Evolutionary conservation across 2,888 invertebrate genomes (phyloP).

Genomic region (Phorcus lineatus): DNA sequence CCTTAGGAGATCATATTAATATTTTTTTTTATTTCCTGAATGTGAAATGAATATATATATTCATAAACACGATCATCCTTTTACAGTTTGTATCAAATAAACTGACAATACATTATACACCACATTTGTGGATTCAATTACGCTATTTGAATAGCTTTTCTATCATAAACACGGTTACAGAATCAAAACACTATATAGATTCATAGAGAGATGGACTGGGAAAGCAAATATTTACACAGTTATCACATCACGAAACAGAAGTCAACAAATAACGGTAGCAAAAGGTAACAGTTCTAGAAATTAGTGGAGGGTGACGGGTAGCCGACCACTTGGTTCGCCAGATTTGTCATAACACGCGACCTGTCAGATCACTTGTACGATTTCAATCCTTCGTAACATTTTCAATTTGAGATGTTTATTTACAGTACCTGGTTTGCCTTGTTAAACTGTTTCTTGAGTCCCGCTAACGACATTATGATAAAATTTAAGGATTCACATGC

Average conservation of each 20-base stretch:
- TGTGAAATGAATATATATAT: neutral
- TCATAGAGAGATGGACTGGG: neutral
- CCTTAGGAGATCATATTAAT: too few relatives aligned
- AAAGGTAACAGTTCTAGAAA: neutral
- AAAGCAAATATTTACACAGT: neutral
- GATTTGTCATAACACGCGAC: constrained; percentile 5
- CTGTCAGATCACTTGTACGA: neutral
- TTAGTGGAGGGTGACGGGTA: neutral
- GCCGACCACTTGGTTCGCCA: neutral
- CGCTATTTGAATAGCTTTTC: too few relatives aligned
- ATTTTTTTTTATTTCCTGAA: too few relatives aligned
- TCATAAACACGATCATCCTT: neutral
- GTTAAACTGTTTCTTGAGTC: constrained; percentile 99
- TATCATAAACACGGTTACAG: neutral
- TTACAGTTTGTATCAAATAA: too few relatives aligned
- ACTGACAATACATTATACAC: too few relatives aligned
- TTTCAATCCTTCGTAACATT: neutral
- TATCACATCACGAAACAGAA: neutral
- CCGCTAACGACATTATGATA: constrained; percentile 94
- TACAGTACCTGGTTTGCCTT: constrained; percentile 95
- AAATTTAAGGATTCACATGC: neutral
- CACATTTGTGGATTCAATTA: too few relatives aligned
- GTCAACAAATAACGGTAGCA: neutral
- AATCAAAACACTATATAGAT: neutral
- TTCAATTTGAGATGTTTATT: constrained; percentile 51